Evolutionary conservation across 2,888 invertebrate genomes (phyloP).

Genomic region (Scrobipalpa costella): DNA sequence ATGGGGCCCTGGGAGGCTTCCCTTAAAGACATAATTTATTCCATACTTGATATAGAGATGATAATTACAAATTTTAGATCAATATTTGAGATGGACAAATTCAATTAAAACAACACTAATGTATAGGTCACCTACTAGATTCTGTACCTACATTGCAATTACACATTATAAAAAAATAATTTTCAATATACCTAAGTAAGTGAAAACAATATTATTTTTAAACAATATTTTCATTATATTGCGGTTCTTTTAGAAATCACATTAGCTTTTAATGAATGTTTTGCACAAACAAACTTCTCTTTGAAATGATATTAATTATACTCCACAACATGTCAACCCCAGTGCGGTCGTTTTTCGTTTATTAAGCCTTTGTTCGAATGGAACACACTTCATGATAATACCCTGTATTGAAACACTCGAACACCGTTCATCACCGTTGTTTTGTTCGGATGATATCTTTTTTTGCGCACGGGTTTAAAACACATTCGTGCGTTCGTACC

Average conservation of each 20-base stretch:
- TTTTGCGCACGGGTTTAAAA: conserved; percentile 16
- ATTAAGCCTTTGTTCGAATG: conserved; percentile 48
- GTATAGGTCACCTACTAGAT: too few relatives aligned
- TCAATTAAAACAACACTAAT: too few relatives aligned
- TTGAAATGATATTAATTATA: background rate
- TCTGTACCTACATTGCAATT: too few relatives aligned
- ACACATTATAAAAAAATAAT: too few relatives aligned
- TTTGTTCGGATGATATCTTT: conserved; percentile 3
- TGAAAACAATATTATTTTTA: too few relatives aligned
- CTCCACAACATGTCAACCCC: conserved; percentile 53
- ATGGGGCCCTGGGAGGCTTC: too few relatives aligned
- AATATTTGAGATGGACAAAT: too few relatives aligned
- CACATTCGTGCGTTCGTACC: conserved; percentile 14
- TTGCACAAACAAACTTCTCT: background rate
- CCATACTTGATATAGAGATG: too few relatives aligned
- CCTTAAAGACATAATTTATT: too few relatives aligned
- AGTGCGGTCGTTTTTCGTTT: conserved; percentile 48
- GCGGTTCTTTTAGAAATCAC: background rate
- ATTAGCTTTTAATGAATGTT: background rate
- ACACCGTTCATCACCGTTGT: background rate
- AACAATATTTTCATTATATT: background rate
- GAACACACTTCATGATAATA: conserved; percentile 36
- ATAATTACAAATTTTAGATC: too few relatives aligned
- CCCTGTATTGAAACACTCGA: conserved; percentile 17
- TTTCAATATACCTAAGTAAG: too few relatives aligned